Percentiles rank a stretch among this genome's conserved stretches.
phyloP scores from a whole-genome alignment of 2,113 vertebrate genomes.

The Ctenodactylus gundi region DNA sequence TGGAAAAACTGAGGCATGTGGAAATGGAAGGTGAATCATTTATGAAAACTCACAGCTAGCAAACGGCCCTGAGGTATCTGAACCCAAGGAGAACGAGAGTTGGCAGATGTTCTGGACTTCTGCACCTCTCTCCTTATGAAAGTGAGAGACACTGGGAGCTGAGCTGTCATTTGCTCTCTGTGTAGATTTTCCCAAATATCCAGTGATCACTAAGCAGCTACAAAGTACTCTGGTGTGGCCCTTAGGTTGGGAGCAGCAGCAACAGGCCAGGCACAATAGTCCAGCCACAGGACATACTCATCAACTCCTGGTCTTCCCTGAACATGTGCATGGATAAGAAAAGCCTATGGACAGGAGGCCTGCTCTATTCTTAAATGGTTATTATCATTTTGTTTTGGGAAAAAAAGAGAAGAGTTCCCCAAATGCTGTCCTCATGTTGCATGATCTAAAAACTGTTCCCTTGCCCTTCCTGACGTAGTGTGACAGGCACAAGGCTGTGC shows the following conservation, averaged over 20 bases:
- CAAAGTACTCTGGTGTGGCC: neutral
- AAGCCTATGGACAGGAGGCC: rapidly evolving
- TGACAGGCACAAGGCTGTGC: neutral
- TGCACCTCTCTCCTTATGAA: neutral
- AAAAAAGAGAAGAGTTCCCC: neutral
- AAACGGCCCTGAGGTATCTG: neutral
- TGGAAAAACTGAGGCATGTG: neutral
- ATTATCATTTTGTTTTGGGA: neutral
- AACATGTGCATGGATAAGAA: neutral
- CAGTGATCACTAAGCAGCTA: neutral
- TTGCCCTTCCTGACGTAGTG: neutral
- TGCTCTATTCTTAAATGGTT: neutral
- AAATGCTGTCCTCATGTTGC: neutral
- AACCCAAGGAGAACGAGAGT: neutral
- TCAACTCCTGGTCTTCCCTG: neutral
- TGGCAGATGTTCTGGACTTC: rapidly evolving
- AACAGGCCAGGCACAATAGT: neutral
- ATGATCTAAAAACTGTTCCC: rapidly evolving
- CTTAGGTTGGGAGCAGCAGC: neutral
- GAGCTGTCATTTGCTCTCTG: neutral
- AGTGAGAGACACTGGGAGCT: too few species aligned
- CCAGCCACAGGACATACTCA: rapidly evolving
- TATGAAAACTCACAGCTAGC: neutral
- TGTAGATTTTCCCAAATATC: neutral
- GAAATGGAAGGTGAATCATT: neutral